phyloP scores from a whole-genome alignment of 1,140 invertebrate genomes.

The Holcopasites calliopsidis region DNA sequence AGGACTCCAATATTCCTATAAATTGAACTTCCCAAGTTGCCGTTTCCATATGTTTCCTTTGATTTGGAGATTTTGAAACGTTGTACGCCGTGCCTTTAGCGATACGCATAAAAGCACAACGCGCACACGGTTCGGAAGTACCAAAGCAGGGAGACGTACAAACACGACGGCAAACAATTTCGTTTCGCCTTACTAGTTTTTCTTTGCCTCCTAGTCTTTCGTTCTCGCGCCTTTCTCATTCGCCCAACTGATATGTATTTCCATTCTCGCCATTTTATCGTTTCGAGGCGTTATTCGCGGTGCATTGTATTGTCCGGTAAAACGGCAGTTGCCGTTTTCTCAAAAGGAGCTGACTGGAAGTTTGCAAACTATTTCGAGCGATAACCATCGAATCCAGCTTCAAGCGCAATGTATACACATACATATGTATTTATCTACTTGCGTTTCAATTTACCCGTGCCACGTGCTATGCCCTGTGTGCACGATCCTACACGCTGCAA shows the following conservation, averaged over 20 bases:
- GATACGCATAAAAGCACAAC: not conserved
- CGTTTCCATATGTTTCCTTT: too few relatives aligned
- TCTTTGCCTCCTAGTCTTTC: not conserved
- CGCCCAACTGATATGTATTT: conserved; percentile 17
- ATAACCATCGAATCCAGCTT: conserved; percentile 41
- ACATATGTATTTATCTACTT: conserved; percentile 2
- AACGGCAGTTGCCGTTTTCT: conserved; percentile 40
- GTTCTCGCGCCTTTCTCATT: not conserved
- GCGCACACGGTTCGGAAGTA: not conserved
- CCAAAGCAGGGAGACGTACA: not conserved
- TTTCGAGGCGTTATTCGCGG: conserved; percentile 33
- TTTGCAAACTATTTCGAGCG: conserved; percentile 49
- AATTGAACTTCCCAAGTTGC: too few relatives aligned
- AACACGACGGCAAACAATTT: not conserved
- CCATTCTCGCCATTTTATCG: conserved; percentile 46
- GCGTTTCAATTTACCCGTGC: not conserved
- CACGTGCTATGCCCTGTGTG: not conserved
- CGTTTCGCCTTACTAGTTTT: not conserved
- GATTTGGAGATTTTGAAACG: too few relatives aligned
- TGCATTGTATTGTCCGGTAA: conserved; percentile 38
- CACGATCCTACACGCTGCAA: not conserved
- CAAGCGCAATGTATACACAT: too few relatives aligned
- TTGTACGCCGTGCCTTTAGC: not conserved
- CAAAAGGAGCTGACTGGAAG: conserved; percentile 48
- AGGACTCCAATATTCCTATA: too few relatives aligned